Evolutionary conservation across 2,797 vertebrate species (phyloP), one percentile per base, ranked within the genome.

Genomic region (Psittacula echo): DNA sequence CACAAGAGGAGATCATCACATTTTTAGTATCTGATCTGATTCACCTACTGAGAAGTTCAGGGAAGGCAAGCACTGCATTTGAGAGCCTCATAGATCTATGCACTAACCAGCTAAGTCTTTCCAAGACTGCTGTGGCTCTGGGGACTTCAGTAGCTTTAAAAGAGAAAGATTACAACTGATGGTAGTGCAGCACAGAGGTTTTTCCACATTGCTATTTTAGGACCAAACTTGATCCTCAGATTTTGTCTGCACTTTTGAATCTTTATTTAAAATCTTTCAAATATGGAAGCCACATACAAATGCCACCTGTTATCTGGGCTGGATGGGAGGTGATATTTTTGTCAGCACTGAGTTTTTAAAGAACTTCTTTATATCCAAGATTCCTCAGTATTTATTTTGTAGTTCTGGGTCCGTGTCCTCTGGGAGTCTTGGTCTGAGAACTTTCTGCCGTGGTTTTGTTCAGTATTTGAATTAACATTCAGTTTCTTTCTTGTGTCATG

Each of bases 381-480:
- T 94, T 91, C 67, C 51, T 58, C 19, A 54, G 64, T 75, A 90
- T 70, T 95, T 87, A 64, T 92, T 85, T 82, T 88, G 82, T 41
- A 91, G 34, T 58, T 85, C 51, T 80, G 53, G 53, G 42, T 21
- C 84, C 5, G 0, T 66, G 68, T 76, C 73, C 85, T 73, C 64
- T 85, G 96, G 94, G 95, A 96, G 77, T 73, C 73, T 78, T 39
- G 71, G 77, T 73, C 95, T 96, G 95, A 96, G 94, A 96, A 95
- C 70, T 92, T 72, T 93, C 93, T 95, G 90, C 92, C 45, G 32
- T 92, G 87, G 81, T 96, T 97, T 97, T 91, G 68, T 77, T 94
- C 9, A 65, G 92, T 95, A 97, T 97, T 97, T 97, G 89, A 97
- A 97, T 79, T 84, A 93, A 77, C 65, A 93, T 93, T 95, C 77